A percentile compares a stretch with the other conserved stretches of the same genome.
Evolutionary conservation across 1,140 invertebrate genomes (phyloP).

Genomic region (Bemisia tabaci): DNA sequence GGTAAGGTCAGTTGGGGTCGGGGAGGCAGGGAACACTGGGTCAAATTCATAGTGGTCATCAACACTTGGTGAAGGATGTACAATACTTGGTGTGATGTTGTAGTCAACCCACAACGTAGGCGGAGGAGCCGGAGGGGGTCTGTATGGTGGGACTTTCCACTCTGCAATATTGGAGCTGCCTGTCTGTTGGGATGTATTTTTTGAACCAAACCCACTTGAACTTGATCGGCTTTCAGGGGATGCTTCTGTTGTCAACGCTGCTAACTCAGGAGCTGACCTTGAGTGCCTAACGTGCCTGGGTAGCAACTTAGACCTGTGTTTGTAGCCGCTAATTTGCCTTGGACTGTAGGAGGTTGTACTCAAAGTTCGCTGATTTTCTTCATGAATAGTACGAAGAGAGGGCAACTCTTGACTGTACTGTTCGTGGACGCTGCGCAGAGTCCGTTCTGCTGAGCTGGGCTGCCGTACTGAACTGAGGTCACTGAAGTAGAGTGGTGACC

Average conservation of each 20-base stretch:
- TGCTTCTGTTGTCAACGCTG: constrained; percentile 45
- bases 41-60: constrained; percentile 94
- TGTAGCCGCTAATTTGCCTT: constrained; percentile 6
- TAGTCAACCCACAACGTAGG: constrained; percentile 19
- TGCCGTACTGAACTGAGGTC: constrained; percentile 74
- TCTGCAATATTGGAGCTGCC: constrained; percentile 52
- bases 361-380: constrained; percentile 36
- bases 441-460: constrained; percentile 61
- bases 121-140: constrained; percentile 47
- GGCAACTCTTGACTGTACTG: constrained; percentile 59
- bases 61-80: constrained; percentile 49
- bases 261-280: constrained; percentile 47
- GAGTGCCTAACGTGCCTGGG: constrained; percentile 47
- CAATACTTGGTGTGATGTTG: neutral
- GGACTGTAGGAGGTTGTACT: constrained; percentile 6
- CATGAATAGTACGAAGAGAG: constrained; percentile 54
- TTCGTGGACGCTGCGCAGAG: constrained; percentile 47
- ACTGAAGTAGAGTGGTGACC: constrained; percentile 57
- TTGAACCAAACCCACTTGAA: constrained; percentile 76
- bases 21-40: constrained; percentile 54
- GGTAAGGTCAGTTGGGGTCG: constrained; percentile 48
- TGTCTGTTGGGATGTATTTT: constrained; percentile 72
- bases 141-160: constrained; percentile 55
- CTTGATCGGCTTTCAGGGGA: constrained; percentile 76
- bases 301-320: constrained; percentile 32